These are phyloP conservation scores for Ambastaia sidthimunki DNA, from an alignment of 2,797 vertebrate species.

Conservation along the genomic window DNA sequence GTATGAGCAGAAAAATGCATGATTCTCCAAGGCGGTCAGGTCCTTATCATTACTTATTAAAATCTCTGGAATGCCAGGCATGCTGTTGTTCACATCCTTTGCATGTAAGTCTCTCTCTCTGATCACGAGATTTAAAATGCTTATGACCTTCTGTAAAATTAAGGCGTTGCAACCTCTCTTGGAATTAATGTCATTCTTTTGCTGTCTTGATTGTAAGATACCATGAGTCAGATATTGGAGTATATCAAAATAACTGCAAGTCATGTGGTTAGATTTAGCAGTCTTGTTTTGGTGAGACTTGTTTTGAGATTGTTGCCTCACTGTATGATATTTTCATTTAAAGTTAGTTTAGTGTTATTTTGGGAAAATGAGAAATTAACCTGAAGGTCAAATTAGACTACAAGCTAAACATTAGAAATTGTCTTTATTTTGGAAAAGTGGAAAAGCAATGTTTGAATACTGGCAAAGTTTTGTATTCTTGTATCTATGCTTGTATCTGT, in stretches of 20 bases:
- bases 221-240: not conserved
- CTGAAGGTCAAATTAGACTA: not conserved
- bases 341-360: not conserved
- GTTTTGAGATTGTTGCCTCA: not conserved
- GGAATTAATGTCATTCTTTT: not conserved
- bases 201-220: not conserved
- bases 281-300: not conserved
- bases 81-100: slow-evolving; percentile 61
- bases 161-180: slow-evolving; percentile 16
- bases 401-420: not conserved
- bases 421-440: slow-evolving; percentile 1
- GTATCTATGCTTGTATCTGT: too few relatives aligned
- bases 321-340: not conserved
- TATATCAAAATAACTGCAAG: not conserved
- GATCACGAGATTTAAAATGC: slow-evolving; percentile 62
- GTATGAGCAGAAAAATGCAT: slow-evolving; percentile 16
- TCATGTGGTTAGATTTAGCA: not conserved
- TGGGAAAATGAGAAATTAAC: not conserved
- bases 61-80: slow-evolving; percentile 70
- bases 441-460: slow-evolving; percentile 48
- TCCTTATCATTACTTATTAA: slow-evolving; percentile 59
- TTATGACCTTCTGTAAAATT: slow-evolving; percentile 52
- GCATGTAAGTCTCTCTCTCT: slow-evolving; percentile 45
- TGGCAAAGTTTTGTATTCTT: slow-evolving; percentile 39
- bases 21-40: not conserved